Base-by-base conservation (phyloP, 35 echinoderm and acorn worm species). In the Eucidaris tribuloides region DNA sequence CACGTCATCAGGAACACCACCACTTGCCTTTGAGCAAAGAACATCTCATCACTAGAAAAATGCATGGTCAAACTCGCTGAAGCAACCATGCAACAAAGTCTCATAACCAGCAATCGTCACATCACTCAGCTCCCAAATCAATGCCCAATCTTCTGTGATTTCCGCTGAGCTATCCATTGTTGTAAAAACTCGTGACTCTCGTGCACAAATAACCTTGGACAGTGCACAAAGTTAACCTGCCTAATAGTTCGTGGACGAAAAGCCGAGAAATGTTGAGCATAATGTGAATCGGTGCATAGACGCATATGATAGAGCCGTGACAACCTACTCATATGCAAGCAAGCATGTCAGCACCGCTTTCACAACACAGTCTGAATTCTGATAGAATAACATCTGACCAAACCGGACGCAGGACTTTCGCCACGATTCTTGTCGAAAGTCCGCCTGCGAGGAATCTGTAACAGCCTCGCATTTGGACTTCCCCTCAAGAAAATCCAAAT, bases 401-500 rank as follows among this genome's bases (percentile, higher is more conserved):
- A 1, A 13, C 42, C 20, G 62, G 58, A 0, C 40, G 65, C 23
- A 0, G 46, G 46, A 46, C 65, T 5, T 84, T 70, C 43, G 56
- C 81, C n/a, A 72, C 58, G 46, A 25, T 84, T 65, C 24, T 22
- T 84, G 0, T 40, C 35, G 22, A 65, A 84, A 31, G 81, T 84
- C 33, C 45, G 62, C 41, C 1, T 57, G 58, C 7, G 42, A 25
- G 25, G 15, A 44, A 7, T n/a, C 59, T 2, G 60, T 71, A 48
- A 28, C 0, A 22, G 62, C 42, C 62, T 84, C 4, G 39, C 24
- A 68, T 14, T 34, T 84, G 25, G 62, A 84, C 33, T 84, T 70
- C 37, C 17, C 81, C 0, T 24, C 18, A 29, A 61, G 68, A 72
- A 84, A 84, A 20, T 58, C 62, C 27, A 65, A 84, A 27, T 33